These are phyloP conservation scores for Arge pagana DNA, from an alignment of 2,888 invertebrate genomes.

Conservation along the genomic window DNA sequence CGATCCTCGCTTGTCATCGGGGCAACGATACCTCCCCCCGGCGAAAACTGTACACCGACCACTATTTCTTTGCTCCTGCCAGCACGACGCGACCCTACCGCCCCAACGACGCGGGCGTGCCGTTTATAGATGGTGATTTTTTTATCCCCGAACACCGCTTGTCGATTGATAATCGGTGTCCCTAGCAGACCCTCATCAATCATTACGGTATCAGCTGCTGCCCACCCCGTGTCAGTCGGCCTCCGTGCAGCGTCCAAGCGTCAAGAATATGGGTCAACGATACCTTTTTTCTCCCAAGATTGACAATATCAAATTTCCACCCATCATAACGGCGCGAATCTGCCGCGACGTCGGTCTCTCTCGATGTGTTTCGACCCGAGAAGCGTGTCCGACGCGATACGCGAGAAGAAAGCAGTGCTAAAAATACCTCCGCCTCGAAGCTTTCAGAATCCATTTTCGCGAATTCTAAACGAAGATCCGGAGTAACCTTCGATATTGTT, in stretches of 20 bases:
- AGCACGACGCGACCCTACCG: no score
- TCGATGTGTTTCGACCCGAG: no score
- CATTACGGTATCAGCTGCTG: constrained; percentile 44
- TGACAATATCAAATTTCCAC: constrained; percentile 17
- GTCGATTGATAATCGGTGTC: constrained; percentile 41
- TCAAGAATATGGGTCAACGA: constrained; percentile 19
- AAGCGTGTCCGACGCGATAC: no score
- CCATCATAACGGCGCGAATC: no score
- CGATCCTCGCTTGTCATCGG: not conserved
- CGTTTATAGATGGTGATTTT: constrained; percentile 19
- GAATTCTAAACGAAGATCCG: no score
- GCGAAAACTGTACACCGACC: not conserved
- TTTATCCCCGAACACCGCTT: constrained; percentile 13
- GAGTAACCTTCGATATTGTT: no score
- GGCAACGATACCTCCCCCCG: not conserved
- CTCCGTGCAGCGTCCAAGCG: constrained; percentile 10
- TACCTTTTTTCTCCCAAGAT: constrained; percentile 1
- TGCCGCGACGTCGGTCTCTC: no score
- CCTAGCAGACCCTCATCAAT: constrained; percentile 46
- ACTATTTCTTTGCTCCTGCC: constrained; percentile 14
- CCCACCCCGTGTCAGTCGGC: constrained; percentile 28
- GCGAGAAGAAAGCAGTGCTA: no score
- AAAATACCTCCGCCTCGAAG: no score
- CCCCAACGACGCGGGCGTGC: no score
- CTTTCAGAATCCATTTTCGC: no score